phyloP scores from a whole-genome alignment of 2,113 vertebrate species.

The Amphilophus citrinellus region DNA sequence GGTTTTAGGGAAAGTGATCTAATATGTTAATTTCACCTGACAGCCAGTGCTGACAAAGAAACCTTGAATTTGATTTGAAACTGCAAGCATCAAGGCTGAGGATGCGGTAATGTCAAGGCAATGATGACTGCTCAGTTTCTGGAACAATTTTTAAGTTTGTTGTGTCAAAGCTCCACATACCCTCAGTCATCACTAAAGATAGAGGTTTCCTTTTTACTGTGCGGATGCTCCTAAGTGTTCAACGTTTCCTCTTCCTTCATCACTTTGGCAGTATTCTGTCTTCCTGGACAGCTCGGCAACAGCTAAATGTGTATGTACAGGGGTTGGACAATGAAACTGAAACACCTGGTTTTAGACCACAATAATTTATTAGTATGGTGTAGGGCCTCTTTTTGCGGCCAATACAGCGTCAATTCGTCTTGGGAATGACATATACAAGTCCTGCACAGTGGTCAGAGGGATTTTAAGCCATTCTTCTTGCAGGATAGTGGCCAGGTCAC shows the following conservation, averaged over 20 bases:
- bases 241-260: slow-evolving; percentile 12
- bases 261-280: slow-evolving; percentile 6
- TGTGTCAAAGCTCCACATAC: neutral
- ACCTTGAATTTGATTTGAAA: slow-evolving; percentile 61
- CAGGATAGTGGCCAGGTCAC: too few species aligned
- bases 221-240: neutral
- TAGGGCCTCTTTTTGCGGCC: too few species aligned
- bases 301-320: neutral
- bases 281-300: slow-evolving; percentile 3
- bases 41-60: slow-evolving; percentile 36
- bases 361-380: too few species aligned
- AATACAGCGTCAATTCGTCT: too few species aligned
- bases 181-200: slow-evolving; percentile 3
- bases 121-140: slow-evolving; percentile 13
- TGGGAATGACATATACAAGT: too few species aligned
- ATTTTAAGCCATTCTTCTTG: too few species aligned
- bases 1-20: slow-evolving; percentile 41
- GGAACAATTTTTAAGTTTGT: neutral
- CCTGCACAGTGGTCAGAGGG: too few species aligned
- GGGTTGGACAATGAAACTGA: too few species aligned
- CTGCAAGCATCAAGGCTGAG: slow-evolving; percentile 33
- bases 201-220: neutral
- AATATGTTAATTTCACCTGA: slow-evolving; percentile 43
- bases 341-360: too few species aligned
- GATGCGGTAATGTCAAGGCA: slow-evolving; percentile 43